phyloP scores from a whole-genome alignment of 2,888 invertebrate genomes.

The Napeogenes sylphis region DNA sequence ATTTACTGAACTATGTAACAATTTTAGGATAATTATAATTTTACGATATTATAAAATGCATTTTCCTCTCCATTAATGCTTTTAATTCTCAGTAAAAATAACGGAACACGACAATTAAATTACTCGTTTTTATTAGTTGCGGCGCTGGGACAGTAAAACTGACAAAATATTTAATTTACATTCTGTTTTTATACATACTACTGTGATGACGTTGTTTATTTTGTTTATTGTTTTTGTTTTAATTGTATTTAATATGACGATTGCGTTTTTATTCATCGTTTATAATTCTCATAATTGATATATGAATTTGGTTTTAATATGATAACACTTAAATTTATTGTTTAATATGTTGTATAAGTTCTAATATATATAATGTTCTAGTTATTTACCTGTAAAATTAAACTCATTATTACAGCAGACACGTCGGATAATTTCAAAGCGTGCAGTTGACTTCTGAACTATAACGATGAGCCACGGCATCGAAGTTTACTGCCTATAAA shows the following conservation, averaged over 20 bases:
- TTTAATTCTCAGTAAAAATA: constrained; percentile 20
- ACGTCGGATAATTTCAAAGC: constrained; percentile 47
- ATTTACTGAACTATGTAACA: constrained; percentile 1
- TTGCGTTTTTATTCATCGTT: no score
- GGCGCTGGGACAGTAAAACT: constrained; percentile 7
- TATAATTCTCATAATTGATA: no score
- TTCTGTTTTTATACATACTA: constrained; percentile 16
- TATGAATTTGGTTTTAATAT: no score
- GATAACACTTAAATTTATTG: no score
- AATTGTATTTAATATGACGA: no score
- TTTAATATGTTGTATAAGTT: constrained; percentile 31
- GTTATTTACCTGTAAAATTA: no score
- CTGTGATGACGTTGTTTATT: neutral
- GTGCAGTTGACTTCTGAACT: constrained; percentile 56
- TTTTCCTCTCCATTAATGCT: constrained; percentile 15
- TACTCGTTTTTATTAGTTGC: constrained; percentile 17
- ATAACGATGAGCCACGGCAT: constrained; percentile 58
- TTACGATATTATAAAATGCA: constrained; percentile 7
- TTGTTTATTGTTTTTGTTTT: constrained; percentile 1
- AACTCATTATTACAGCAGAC: constrained; percentile 29
- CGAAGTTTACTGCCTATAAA: constrained; percentile 76
- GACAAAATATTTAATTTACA: constrained; percentile 13
- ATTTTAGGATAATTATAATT: constrained; percentile 5
- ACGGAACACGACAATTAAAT: constrained; percentile 18
- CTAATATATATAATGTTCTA: no score